Evolutionary conservation across 2,113 vertebrate species (phyloP).

Genomic region (Eupsittula cactorum): DNA sequence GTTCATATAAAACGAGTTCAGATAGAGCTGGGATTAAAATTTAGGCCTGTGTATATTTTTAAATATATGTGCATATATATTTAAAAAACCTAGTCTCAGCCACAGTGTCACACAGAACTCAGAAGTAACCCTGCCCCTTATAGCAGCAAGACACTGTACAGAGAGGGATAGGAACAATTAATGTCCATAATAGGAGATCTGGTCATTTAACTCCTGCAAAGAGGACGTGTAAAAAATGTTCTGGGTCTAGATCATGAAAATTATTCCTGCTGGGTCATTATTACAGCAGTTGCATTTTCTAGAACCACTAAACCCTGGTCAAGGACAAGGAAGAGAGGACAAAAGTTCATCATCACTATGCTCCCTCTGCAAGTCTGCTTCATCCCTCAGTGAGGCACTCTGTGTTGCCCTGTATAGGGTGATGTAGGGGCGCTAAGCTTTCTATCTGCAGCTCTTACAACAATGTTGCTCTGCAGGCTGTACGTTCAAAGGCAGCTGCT

Average conservation of each 20-base stretch:
- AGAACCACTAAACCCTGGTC: background rate
- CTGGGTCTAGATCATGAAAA: background rate
- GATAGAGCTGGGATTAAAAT: background rate
- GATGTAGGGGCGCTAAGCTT: background rate
- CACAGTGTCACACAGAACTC: background rate
- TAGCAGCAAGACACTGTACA: background rate
- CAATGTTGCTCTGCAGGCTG: background rate
- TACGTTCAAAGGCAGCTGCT: background rate
- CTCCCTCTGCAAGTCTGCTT: background rate
- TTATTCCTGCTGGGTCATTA: background rate
- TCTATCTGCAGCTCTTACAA: background rate
- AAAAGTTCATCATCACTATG: background rate
- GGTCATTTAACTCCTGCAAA: background rate
- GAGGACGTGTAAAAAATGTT: background rate
- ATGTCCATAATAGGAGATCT: background rate
- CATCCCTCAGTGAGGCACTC: fast-evolving
- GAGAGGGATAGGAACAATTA: background rate
- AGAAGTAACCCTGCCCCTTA: background rate
- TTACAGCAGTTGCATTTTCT: background rate
- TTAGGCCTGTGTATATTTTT: background rate
- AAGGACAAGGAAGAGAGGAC: background rate
- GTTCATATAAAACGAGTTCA: background rate
- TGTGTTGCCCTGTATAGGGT: background rate
- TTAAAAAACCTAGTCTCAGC: background rate
- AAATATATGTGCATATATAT: background rate